A percentile compares a stretch with the other conserved stretches of the same genome.
phyloP scores from a whole-genome alignment of 2,888 invertebrate genomes.

The Coelogynopora nodosa region DNA sequence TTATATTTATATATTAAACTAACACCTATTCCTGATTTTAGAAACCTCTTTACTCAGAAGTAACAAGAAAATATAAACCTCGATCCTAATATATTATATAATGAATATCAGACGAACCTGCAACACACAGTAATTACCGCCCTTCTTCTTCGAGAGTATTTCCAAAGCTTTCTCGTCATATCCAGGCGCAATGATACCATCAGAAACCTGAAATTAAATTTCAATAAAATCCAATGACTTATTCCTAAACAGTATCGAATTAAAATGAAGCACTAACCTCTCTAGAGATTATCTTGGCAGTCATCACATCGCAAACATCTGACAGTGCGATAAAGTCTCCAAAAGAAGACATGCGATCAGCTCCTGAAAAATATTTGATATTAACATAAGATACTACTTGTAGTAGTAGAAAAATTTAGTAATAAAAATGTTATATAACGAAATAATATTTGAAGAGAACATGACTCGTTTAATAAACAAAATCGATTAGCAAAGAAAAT shows the following conservation, averaged over 20 bases:
- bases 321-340: constrained; percentile 94
- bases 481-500: too few relatives aligned
- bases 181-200: constrained; percentile 94
- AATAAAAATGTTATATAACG: neutral
- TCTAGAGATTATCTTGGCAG: constrained; percentile 82
- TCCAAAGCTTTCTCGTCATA: constrained; percentile 78
- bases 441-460: too few relatives aligned
- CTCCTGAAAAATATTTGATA: constrained; percentile 65
- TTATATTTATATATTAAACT: too few relatives aligned
- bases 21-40: too few relatives aligned
- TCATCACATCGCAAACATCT: constrained; percentile 80
- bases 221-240: constrained; percentile 64
- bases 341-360: constrained; percentile 97
- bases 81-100: neutral
- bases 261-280: constrained; percentile 62
- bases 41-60: too few relatives aligned
- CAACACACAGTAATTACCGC: constrained; percentile 82
- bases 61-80: too few relatives aligned
- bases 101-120: constrained; percentile 64
- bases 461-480: too few relatives aligned
- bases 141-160: constrained; percentile 86
- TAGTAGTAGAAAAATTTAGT: constrained; percentile 39
- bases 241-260: neutral
- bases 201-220: constrained; percentile 83
- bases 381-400: constrained; percentile 36